Evolutionary conservation across 92 coral and sea anemone species (phyloP), one percentile per base, ranked within the genome.

Genomic region (Bergia sp.): DNA sequence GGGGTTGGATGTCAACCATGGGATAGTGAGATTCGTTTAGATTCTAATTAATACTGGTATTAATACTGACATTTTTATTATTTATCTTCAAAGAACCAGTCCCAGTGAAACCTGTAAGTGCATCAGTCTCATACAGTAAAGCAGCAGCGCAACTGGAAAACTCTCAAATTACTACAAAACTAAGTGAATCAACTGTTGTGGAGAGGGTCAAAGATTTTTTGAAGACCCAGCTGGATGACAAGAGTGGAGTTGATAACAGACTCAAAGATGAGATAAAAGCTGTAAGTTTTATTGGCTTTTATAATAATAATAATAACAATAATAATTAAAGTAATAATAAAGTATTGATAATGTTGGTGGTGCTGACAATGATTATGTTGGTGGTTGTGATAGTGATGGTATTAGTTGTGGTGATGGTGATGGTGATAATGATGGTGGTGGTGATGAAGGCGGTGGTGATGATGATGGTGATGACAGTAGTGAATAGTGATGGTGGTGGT

Each of bases 261-360:
- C 86, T 94, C 77, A 92, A 94, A 76, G 93, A 94, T 29, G 96
- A 96, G 72, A 89, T 95, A 80, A 77, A 73, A 74, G 91, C 92
- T 85, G 96, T 93, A 66, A 40, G 86, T 81, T 58, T 37, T 4
- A 45, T 45, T 18, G 78, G 84, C 45, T 41, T 23, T 37, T 1
- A 5, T 53, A 88, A 78, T n/a, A 15, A 12, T 23, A 2, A n/a
- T 8, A 15, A 16, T 1, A 3, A 41, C 3, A 15, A 77, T 77
- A 29, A 77, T 23, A 41, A 6, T 7, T 2, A 58, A 20, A 20
- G 15, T 10, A 5, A 3, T 1, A 1, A n/a, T n/a, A 2, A 7
- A 21, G 66, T 18, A 50, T 0, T 50, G 5, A 4, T 5, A 1
- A 6, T 45, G 50, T 0, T 45, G 50, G 7, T 45, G 50, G 7